These are phyloP conservation scores for Drosophila prolongata DNA, from an alignment of 2,888 invertebrate genomes.

Conservation along the genomic window DNA sequence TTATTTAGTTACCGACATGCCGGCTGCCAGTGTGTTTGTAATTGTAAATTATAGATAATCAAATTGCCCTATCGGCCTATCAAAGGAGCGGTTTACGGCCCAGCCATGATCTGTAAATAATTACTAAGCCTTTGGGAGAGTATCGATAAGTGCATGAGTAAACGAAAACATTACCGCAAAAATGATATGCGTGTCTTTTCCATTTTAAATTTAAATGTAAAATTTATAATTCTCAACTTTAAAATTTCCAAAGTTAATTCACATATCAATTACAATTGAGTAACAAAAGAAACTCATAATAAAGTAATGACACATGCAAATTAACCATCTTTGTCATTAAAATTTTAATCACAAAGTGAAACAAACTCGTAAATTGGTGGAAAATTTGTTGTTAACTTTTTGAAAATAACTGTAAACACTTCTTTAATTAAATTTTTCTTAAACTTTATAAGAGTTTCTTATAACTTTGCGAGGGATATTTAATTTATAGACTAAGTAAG, in stretches of 20 bases:
- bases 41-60: conserved; percentile 32
- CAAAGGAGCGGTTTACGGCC: conserved; percentile 14
- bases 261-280: background rate
- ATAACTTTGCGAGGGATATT: too few species aligned
- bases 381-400: too few species aligned
- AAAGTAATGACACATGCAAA: conserved; percentile 1
- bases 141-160: background rate
- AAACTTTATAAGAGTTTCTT: too few species aligned
- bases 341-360: background rate
- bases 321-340: background rate
- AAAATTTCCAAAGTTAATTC: background rate
- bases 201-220: background rate
- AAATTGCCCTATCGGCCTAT: conserved; percentile 23
- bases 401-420: too few species aligned
- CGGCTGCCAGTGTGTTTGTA: conserved; percentile 28
- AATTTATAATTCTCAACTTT: background rate
- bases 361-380: too few species aligned
- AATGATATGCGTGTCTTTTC: background rate
- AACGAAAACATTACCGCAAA: background rate
- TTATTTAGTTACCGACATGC: conserved; percentile 10
- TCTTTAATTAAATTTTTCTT: too few species aligned
- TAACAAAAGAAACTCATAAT: background rate
- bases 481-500: too few species aligned
- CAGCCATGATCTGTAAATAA: conserved; percentile 30
- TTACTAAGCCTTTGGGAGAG: conserved; percentile 9